Conservation (phyloP, 2,797 vertebrate species). For the Lacerta bilineata region DNA sequence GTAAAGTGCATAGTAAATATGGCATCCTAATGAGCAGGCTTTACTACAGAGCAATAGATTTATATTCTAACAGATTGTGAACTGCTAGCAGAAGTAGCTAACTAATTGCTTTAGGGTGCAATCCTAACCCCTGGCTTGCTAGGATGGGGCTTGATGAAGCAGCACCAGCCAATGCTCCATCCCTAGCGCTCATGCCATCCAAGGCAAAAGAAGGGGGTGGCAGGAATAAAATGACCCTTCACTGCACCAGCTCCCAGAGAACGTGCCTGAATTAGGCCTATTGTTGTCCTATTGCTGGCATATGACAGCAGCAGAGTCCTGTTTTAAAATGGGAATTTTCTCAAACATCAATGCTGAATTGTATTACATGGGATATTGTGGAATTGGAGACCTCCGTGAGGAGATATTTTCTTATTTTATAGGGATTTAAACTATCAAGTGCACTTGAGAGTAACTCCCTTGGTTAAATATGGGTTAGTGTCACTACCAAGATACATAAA, state of each 20-base stretch:
- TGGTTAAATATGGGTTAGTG: not conserved
- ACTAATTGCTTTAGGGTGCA: not conserved
- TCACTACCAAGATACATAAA: not conserved
- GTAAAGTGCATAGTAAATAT: not conserved
- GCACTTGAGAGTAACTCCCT: not conserved
- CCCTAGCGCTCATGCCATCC: too few species aligned
- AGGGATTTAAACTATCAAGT: not conserved
- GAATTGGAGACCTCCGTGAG: not conserved
- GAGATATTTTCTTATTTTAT: not conserved
- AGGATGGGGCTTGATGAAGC: too few species aligned
- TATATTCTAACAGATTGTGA: slow-evolving; percentile 1
- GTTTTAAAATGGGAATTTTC: not conserved
- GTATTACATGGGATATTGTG: slow-evolving; percentile 22
- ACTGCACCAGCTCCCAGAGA: too few species aligned
- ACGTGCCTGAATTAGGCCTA: too few species aligned
- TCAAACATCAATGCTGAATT: slow-evolving; percentile 3
- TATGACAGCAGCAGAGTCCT: not conserved
- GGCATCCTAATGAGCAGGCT: not conserved
- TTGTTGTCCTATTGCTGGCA: too few species aligned
- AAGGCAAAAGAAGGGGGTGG: too few species aligned
- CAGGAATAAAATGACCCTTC: too few species aligned
- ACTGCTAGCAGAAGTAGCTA: not conserved
- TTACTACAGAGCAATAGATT: not conserved
- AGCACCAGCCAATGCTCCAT: too few species aligned
- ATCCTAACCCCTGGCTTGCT: too few species aligned